Evolutionary conservation across 2,113 vertebrate genomes (phyloP).

Genomic region (Vimba vimba): DNA sequence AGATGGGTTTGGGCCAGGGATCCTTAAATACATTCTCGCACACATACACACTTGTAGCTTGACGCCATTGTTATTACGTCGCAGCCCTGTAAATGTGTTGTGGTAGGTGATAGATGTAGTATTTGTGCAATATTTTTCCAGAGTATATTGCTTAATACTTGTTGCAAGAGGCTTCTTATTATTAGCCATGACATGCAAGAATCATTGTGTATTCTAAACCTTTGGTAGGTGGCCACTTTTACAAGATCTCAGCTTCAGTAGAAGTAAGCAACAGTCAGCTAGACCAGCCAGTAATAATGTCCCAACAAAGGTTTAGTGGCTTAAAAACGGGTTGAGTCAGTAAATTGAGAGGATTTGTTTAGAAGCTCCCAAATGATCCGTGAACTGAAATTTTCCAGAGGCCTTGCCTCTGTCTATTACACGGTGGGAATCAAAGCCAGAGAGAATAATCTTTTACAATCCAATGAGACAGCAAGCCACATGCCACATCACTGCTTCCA

Average conservation of each 20-base stretch:
- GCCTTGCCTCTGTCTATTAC: constrained; percentile 37
- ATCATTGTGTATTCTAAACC: background rate
- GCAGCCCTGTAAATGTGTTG: constrained; percentile 45
- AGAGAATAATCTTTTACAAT: constrained; percentile 45
- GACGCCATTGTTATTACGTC: constrained; percentile 42
- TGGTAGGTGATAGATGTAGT: background rate
- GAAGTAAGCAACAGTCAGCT: constrained; percentile 35
- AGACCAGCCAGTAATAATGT: constrained; percentile 49
- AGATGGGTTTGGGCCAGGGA: constrained; percentile 55
- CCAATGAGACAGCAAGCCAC: constrained; percentile 47
- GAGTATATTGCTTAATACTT: background rate
- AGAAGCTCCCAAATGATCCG: constrained; percentile 55
- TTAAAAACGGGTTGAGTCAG: constrained; percentile 41
- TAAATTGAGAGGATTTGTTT: constrained; percentile 58
- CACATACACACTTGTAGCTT: constrained; percentile 31
- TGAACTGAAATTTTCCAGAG: constrained; percentile 60
- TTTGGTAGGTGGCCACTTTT: constrained; percentile 27
- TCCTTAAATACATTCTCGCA: constrained; percentile 48
- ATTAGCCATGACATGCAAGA: background rate
- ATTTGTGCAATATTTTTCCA: constrained; percentile 24
- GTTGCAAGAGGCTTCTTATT: background rate
- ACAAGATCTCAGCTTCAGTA: constrained; percentile 31
- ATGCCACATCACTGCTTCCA: constrained; percentile 51
- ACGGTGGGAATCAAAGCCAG: constrained; percentile 55
- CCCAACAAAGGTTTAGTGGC: constrained; percentile 51